A percentile compares a stretch with the other conserved stretches of the same genome.
These are phyloP conservation scores for Hydropotes inermis DNA, from an alignment of 2,113 vertebrate species.

Conservation along the genomic window DNA sequence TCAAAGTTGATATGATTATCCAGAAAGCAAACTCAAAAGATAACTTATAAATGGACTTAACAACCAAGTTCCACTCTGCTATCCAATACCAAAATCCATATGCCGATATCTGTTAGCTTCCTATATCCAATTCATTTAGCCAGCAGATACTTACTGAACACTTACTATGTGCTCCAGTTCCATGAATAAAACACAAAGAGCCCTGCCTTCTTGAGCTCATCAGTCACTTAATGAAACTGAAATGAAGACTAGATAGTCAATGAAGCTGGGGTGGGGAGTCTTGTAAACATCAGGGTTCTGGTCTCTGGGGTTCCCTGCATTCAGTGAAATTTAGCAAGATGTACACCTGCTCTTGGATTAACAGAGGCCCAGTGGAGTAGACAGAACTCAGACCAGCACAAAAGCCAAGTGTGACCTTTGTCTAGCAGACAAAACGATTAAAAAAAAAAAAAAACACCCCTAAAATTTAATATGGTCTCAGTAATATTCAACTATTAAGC, in stretches of 20 bases:
- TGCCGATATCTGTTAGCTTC: neutral
- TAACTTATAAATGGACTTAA: neutral
- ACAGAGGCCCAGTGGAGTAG: neutral
- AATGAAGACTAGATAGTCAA: neutral
- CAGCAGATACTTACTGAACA: neutral
- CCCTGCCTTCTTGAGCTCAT: neutral
- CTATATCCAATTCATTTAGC: neutral
- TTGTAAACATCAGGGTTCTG: neutral
- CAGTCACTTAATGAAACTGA: neutral
- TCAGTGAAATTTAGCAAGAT: neutral
- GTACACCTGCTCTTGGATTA: neutral
- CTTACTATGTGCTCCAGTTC: neutral
- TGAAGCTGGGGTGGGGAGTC: neutral
- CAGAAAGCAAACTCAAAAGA: neutral
- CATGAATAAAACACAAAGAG: neutral
- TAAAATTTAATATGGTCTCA: neutral
- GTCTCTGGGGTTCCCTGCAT: neutral
- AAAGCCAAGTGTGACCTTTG: neutral
- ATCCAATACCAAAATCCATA: neutral
- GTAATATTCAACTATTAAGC: neutral
- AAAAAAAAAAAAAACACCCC: neutral
- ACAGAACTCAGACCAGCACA: neutral
- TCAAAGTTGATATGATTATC: neutral
- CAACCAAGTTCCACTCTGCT: neutral
- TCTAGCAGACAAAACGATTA: neutral